Conservation (phyloP, 2,888 invertebrate species). For the Caenorhabditis uteleia region DNA sequence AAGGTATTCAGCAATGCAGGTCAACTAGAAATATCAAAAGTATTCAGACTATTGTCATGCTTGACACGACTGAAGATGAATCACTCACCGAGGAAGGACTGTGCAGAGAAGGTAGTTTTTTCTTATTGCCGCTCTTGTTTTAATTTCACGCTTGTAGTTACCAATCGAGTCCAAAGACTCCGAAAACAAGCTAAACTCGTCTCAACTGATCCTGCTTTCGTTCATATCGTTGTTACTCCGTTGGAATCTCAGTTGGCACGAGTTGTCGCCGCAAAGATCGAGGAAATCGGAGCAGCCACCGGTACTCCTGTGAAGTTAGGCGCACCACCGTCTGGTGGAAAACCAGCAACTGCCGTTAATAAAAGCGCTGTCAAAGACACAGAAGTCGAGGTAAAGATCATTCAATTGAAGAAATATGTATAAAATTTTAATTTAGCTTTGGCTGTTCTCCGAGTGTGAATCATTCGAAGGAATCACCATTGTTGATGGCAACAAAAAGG, state of each 20-base stretch:
- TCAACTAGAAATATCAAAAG: constrained; percentile 80
- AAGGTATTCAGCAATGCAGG: no score
- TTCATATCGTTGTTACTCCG: constrained; percentile 48
- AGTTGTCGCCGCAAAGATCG: constrained; percentile 35
- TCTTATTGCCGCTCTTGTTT: not conserved
- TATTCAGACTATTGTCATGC: constrained; percentile 84
- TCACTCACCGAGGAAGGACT: constrained; percentile 91
- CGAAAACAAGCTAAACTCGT: constrained; percentile 76
- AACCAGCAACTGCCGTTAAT: constrained; percentile 38
- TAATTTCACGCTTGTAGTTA: no score
- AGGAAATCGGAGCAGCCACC: constrained; percentile 34
- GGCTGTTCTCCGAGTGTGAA: constrained; percentile 42
- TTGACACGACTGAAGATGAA: constrained; percentile 88
- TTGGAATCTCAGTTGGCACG: constrained; percentile 41
- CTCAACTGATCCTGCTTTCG: constrained; percentile 53
- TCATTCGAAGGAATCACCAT: constrained; percentile 30
- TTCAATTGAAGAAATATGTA: not conserved
- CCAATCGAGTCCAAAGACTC: constrained; percentile 92
- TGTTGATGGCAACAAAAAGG: constrained; percentile 30
- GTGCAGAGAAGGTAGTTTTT: constrained; percentile 78
- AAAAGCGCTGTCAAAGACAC: constrained; percentile 55
- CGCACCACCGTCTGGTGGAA: constrained; percentile 28
- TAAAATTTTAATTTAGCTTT: constrained; percentile 18
- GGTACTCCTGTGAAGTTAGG: constrained; percentile 47
- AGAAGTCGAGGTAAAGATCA: constrained; percentile 45